Evolutionary conservation across 2,888 invertebrate genomes (phyloP), one percentile per base, ranked within the genome.

Genomic region (Eupithecia subumbrata): DNA sequence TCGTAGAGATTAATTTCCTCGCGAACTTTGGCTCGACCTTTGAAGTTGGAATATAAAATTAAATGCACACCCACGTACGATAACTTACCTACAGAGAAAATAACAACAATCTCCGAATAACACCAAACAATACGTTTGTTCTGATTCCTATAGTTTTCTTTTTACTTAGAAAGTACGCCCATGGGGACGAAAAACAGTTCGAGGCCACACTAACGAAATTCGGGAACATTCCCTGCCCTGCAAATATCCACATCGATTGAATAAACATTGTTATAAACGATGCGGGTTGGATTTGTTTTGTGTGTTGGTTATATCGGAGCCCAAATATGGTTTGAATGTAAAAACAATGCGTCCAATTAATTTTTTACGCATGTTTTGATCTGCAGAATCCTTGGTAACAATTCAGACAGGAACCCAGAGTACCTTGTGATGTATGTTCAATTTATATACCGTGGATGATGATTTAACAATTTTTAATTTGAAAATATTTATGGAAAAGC

Each of bases 331-430:
- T 22, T 56, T 56, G n/a, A 56, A 56, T 22, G 52, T 22, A 11
- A 56, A 52, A 56, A 56, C 52, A 22, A n/a, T 11, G 30, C 18
- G 69, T 18, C 69, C 76, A 73, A 76, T 76, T 76, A 73, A 71
- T 63, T 73, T 37, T 67, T 45, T 73, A 68, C 69, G 48, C 56
- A 68, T 67, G 73, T 60, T 75, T 72, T 69, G 40, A 3, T 67
- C 5, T 22, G 67, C 22, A 22, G 52, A 67, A 34, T 16, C 14
- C 8, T 64, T 18, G 2, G 37, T 2, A 66, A 64, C 34, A n/a
- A n/a, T 48, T 48, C 48, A 48, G 48, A 5, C 8, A 48, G 48
- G 2, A 7, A 11, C 40, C 9, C 11, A 40, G 1, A 37, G 37
- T 40, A 48, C 14, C 14, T 45, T 0, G 16, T 18, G 48, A 48